phyloP scores from a whole-genome alignment of 64 coral and sea anemone species.

The Trachythela sp. region DNA sequence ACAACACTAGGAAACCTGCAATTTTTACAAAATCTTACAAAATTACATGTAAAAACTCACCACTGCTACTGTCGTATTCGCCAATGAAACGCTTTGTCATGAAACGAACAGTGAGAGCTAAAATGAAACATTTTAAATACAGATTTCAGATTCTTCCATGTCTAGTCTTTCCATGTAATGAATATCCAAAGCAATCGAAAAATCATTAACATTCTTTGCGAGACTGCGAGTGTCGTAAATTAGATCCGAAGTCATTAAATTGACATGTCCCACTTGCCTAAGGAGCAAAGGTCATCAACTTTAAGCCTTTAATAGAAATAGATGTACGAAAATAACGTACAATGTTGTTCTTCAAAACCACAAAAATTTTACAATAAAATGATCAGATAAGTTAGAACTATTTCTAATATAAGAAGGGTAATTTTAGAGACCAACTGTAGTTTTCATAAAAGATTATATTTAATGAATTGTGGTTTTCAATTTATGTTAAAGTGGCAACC shows the following conservation, averaged over 20 bases:
- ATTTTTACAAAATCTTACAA: too few relatives aligned
- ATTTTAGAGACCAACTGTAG: background rate
- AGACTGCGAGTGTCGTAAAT: background rate
- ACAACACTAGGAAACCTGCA: background rate
- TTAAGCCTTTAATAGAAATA: background rate
- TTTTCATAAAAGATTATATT: background rate
- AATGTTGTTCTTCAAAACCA: background rate
- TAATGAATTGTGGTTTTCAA: background rate
- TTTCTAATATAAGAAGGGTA: background rate
- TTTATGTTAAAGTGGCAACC: background rate
- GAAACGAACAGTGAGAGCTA: conserved; percentile 42
- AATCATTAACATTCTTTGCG: background rate
- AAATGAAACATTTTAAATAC: conserved; percentile 16
- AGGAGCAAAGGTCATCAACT: background rate
- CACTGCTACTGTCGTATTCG: conserved; percentile 29
- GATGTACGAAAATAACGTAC: background rate
- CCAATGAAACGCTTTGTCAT: conserved; percentile 44
- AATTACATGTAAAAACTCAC: background rate
- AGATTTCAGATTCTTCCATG: background rate
- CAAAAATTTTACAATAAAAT: background rate
- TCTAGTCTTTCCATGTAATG: too few relatives aligned
- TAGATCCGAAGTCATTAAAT: background rate
- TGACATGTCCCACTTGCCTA: background rate
- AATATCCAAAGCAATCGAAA: background rate
- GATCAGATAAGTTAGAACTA: background rate